Base-by-base conservation (phyloP, 2,797 vertebrate genomes). In the Scleropages formosus region DNA sequence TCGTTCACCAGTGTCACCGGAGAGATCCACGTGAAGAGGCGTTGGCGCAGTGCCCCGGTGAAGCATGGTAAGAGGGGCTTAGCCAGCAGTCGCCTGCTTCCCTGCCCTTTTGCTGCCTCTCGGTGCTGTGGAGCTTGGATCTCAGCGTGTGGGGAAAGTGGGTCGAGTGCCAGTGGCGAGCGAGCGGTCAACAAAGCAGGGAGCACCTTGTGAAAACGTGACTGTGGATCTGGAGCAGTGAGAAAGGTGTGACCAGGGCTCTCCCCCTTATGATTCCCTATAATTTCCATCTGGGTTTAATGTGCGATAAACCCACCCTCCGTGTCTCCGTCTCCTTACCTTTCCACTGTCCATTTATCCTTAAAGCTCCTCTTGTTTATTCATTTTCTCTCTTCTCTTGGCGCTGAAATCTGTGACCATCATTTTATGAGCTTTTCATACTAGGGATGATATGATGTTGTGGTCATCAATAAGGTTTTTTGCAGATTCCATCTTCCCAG, bases 261-360 rank as follows among this genome's bases (percentile, higher is more conserved):
- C 47, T n/a, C 24, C 11, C 27, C 68, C 53, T 47, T 46, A 47
- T 27, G 69, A 49, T 69, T 59, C 39, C 49, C 27, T 68, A 15
- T 69, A 18, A 16, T 58, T 62, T 20, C 39, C 39, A 18, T 69
- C 20, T 69, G 47, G 16, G 44, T 69, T 24, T 69, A 69, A 49
- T 69, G 67, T 49, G 26, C 51, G 46, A 49, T 20, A 44, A 27
- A 46, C 13, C 49, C 56, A 11, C 62, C 22, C 44, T 56, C 49
- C 56, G 22, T 72, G 11, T 70, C 47, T 70, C 46, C 70, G n/a
- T 47, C 70, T 47, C 53, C 27, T 70, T 20, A 20, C 67, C 27
- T 1, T 46, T 51, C n/a, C 49, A 68, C 12, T 68, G 8, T 59
- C 53, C 58, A 26, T 75, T 31, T 53, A 24, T 44, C n/a, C 26